Percentiles rank a stretch among this genome's conserved stretches.
Conservation (phyloP, 2,888 invertebrate species). For the Melanostoma mellinum region DNA sequence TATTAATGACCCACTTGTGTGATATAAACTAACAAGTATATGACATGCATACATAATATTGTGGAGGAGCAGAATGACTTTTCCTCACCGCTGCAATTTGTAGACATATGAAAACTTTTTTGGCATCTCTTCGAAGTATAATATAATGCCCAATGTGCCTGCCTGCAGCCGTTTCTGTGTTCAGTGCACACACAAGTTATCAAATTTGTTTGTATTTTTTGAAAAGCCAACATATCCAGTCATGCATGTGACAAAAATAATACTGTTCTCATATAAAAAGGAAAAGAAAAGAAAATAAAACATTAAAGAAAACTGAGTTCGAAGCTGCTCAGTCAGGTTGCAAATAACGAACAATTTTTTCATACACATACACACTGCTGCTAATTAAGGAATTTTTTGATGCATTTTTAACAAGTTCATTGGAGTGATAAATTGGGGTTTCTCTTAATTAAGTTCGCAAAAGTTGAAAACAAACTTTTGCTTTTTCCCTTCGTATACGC, state of each 20-base stretch:
- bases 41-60: constrained; percentile 29
- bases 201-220: neutral
- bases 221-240: neutral
- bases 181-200: neutral
- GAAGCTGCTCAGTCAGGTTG: too few species aligned
- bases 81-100: neutral
- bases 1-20: constrained; percentile 56
- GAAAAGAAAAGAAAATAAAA: neutral
- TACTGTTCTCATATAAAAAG: neutral
- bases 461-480: too few species aligned
- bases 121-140: neutral
- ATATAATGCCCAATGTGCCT: neutral
- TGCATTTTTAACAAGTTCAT: too few species aligned
- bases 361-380: too few species aligned
- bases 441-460: too few species aligned
- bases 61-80: neutral
- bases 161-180: neutral
- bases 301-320: neutral
- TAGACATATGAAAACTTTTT: neutral
- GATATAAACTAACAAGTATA: constrained; percentile 50
- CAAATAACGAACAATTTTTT: too few species aligned
- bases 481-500: too few species aligned
- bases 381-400: too few species aligned
- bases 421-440: too few species aligned
- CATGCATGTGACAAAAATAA: constrained; percentile 16